Evolutionary conservation across 1,140 invertebrate genomes (phyloP).

Genomic region (Euwallacea similis): DNA sequence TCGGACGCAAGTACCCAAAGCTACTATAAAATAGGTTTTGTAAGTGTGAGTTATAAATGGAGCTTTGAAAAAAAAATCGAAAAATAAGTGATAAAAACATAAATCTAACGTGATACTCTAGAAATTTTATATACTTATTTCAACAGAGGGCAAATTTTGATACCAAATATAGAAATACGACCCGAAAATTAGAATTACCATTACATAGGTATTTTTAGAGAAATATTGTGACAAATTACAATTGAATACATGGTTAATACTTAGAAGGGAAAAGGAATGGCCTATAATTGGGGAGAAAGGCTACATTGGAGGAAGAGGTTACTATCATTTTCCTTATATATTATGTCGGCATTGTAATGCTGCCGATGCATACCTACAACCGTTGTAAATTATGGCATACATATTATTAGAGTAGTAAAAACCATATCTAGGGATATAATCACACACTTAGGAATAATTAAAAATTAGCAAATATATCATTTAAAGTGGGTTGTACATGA

Average conservation of each 20-base stretch:
- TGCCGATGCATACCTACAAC: no score
- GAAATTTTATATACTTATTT: constrained; percentile 37
- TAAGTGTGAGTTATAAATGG: constrained; percentile 24
- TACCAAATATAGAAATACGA: constrained; percentile 42
- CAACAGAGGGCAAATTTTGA: constrained; percentile 32
- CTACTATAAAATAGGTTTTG: constrained; percentile 25
- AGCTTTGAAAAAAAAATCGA: constrained; percentile 29
- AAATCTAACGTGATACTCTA: constrained; percentile 33
- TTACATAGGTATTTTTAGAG: constrained; percentile 27
- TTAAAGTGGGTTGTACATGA: no score
- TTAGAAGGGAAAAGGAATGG: no score
- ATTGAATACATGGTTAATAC: constrained; percentile 25
- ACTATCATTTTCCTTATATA: no score
- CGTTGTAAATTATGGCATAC: no score
- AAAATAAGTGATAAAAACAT: constrained; percentile 36
- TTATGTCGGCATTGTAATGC: no score
- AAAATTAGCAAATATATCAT: no score
- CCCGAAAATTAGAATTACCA: constrained; percentile 37
- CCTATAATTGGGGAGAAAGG: no score
- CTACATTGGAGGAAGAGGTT: no score
- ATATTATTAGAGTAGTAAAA: no score
- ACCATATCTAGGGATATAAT: no score
- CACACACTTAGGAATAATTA: no score
- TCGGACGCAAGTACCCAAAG: constrained; percentile 30
- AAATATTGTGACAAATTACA: constrained; percentile 18